A percentile compares a stretch with the other conserved stretches of the same genome.
phyloP scores from a whole-genome alignment of 2,797 vertebrate genomes.

The Dromococcyx pavoninus region DNA sequence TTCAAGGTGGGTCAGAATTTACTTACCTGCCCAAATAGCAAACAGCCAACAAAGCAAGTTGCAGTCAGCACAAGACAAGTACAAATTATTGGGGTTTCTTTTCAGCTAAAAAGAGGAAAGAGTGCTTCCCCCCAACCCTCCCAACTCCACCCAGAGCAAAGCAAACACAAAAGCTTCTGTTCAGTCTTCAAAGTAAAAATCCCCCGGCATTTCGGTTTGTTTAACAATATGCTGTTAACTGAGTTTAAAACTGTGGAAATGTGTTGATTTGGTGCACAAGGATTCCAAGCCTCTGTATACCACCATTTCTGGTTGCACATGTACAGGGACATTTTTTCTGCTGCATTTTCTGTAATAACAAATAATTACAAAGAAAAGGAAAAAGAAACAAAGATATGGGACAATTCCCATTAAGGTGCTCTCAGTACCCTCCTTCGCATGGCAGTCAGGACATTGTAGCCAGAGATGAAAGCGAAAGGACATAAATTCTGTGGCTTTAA shows the following conservation, averaged over 20 bases:
- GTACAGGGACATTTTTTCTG: not conserved
- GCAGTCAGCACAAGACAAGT: not conserved
- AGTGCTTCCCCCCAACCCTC: not conserved
- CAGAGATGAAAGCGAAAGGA: not conserved
- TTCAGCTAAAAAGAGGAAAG: not conserved
- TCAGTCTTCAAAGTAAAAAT: not conserved
- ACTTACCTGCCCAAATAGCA: not conserved
- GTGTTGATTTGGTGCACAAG: not conserved
- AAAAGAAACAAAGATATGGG: not conserved
- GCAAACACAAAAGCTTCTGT: slow-evolving; percentile 37
- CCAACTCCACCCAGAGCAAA: not conserved
- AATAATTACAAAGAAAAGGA: not conserved
- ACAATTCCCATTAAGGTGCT: not conserved
- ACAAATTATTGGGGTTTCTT: not conserved
- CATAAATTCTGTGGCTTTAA: not conserved
- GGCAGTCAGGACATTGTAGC: not conserved
- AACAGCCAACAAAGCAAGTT: not conserved
- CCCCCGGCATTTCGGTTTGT: not conserved
- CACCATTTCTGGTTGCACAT: not conserved
- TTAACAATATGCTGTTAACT: not conserved
- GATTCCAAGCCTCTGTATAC: not conserved
- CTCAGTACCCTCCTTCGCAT: not conserved
- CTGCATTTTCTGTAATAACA: not conserved
- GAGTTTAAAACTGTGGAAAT: not conserved
- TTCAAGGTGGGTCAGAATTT: not conserved